A percentile compares a stretch with the other conserved stretches of the same genome.
phyloP scores from a whole-genome alignment of 2,888 invertebrate species.

The Noctua janthina region DNA sequence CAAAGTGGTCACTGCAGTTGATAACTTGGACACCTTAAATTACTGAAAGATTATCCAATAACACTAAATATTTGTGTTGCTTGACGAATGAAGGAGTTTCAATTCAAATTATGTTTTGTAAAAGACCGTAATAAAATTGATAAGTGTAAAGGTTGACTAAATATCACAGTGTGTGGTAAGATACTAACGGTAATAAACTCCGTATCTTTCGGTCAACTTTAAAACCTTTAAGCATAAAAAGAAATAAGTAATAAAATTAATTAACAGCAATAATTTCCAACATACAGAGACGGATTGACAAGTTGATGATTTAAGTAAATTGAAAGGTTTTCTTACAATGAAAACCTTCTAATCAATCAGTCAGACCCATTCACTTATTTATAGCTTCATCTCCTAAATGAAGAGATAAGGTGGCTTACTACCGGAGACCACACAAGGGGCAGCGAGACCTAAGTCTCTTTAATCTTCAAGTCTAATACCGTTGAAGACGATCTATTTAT shows the following conservation, averaged over 20 bases:
- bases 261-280: neutral
- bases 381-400: slow-evolving; percentile 29
- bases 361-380: neutral
- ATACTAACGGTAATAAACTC: neutral
- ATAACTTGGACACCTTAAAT: slow-evolving; percentile 48
- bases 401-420: slow-evolving; percentile 38
- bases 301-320: slow-evolving; percentile 10
- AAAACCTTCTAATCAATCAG: slow-evolving; percentile 31
- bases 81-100: neutral
- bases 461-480: slow-evolving; percentile 39
- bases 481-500: slow-evolving; percentile 44
- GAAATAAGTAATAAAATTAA: neutral
- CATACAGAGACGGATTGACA: neutral
- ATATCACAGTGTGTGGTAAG: neutral
- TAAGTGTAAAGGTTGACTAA: neutral
- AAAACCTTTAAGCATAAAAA: neutral
- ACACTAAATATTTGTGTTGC: slow-evolving; percentile 22
- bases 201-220: neutral
- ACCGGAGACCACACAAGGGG: slow-evolving; percentile 25
- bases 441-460: slow-evolving; percentile 23
- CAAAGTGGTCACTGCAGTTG: slow-evolving; percentile 44
- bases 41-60: slow-evolving; percentile 39
- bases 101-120: neutral
- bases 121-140: neutral
- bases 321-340: neutral